Conservation (phyloP, 2,888 invertebrate genomes). For the Clivina fossor region DNA sequence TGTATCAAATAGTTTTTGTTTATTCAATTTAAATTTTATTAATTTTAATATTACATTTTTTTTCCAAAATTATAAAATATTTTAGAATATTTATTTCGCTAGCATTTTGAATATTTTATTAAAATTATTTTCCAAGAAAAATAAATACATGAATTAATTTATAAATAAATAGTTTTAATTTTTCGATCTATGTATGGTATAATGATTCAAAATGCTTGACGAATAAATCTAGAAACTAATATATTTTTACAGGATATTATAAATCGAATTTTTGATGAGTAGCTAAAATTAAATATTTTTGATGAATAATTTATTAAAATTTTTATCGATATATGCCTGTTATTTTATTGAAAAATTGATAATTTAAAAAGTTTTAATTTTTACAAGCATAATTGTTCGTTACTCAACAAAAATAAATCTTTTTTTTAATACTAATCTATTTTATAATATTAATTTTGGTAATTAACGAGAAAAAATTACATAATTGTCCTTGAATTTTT, state of each 20-base stretch:
- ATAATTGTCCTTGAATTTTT: too few species aligned
- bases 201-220: slow-evolving; percentile 7
- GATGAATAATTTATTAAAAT: slow-evolving; percentile 3
- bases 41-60: slow-evolving; percentile 13
- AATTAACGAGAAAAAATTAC: too few species aligned
- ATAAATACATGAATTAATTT: background rate
- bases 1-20: background rate
- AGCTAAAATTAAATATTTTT: slow-evolving; percentile 12
- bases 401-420: too few species aligned
- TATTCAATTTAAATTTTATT: too few species aligned
- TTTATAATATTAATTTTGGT: too few species aligned
- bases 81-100: too few species aligned
- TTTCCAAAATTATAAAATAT: slow-evolving; percentile 13
- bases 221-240: background rate
- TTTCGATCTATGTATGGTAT: background rate
- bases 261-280: background rate
- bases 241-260: slow-evolving; percentile 1
- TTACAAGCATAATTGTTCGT: too few species aligned
- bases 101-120: slow-evolving; percentile 8
- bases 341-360: too few species aligned
- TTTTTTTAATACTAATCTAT: too few species aligned
- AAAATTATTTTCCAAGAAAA: background rate
- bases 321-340: too few species aligned
- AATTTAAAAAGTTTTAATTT: too few species aligned
- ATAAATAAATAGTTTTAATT: background rate